Evolutionary conservation across 1,140 invertebrate species (phyloP).

Genomic region (Myzus persicae): DNA sequence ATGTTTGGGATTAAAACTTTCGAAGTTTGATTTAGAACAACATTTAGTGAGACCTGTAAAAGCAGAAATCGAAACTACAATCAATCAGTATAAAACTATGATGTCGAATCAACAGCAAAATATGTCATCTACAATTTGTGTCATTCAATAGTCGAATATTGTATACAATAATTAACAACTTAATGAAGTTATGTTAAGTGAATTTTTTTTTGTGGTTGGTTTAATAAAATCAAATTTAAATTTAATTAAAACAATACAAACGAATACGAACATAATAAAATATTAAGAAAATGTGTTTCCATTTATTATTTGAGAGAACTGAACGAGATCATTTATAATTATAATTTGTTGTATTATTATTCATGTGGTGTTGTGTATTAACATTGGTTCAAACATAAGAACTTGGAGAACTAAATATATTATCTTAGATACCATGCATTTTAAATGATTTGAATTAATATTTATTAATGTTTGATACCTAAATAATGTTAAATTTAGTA

Average conservation of each 20-base stretch:
- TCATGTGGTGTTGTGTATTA: not conserved
- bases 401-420: too few species aligned
- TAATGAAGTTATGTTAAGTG: too few species aligned
- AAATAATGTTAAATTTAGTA: not conserved
- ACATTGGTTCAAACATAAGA: not conserved
- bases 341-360: not conserved
- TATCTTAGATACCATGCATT: not conserved
- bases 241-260: not conserved
- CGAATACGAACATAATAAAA: not conserved
- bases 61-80: slow-evolving; percentile 50
- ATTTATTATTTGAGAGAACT: not conserved
- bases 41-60: slow-evolving; percentile 31
- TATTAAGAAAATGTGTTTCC: not conserved
- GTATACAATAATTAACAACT: too few species aligned
- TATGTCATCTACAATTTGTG: slow-evolving; percentile 21
- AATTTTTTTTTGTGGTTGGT: too few species aligned
- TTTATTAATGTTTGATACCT: not conserved
- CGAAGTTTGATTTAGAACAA: slow-evolving; percentile 55
- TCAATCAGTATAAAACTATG: slow-evolving; percentile 30
- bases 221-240: too few species aligned
- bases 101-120: slow-evolving; percentile 7
- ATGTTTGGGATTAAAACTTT: slow-evolving; percentile 45
- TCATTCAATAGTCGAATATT: slow-evolving; percentile 35
- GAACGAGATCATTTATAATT: not conserved
- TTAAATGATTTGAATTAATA: not conserved